Evolutionary conservation across 2,797 vertebrate species (phyloP).

Genomic region (Helostoma temminkii): DNA sequence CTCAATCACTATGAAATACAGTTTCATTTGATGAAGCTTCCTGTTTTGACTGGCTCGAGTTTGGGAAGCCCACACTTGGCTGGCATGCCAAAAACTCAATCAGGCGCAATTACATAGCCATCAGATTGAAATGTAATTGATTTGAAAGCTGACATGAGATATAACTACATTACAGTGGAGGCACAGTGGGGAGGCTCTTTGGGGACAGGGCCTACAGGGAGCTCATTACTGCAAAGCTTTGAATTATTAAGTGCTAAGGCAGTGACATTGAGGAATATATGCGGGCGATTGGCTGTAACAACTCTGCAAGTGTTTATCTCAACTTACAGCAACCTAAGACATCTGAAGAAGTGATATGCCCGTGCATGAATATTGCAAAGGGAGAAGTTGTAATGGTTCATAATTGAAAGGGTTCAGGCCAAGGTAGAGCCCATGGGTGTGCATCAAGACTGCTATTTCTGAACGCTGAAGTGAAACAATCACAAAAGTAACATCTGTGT

Average conservation of each 20-base stretch:
- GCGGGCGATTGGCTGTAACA: slow-evolving; percentile 75
- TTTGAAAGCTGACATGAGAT: slow-evolving; percentile 88
- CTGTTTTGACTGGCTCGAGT: slow-evolving; percentile 83
- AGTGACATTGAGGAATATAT: slow-evolving; percentile 79
- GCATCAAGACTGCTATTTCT: slow-evolving; percentile 35
- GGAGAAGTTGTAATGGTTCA: slow-evolving; percentile 79
- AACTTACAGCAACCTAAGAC: slow-evolving; percentile 82
- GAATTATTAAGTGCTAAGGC: slow-evolving; percentile 84
- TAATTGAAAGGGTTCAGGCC: slow-evolving; percentile 75
- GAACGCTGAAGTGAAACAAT: not conserved
- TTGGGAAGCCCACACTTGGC: slow-evolving; percentile 77
- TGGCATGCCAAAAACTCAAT: slow-evolving; percentile 85
- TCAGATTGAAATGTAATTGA: slow-evolving; percentile 89
- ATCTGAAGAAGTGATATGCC: slow-evolving; percentile 66
- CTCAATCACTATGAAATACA: slow-evolving; percentile 83
- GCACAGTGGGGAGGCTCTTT: slow-evolving; percentile 76
- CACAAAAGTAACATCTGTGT: slow-evolving; percentile 4
- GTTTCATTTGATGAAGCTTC: slow-evolving; percentile 83
- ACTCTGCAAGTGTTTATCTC: slow-evolving; percentile 84
- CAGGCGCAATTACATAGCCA: slow-evolving; percentile 85
- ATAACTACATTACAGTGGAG: slow-evolving; percentile 85
- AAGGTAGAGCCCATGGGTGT: slow-evolving; percentile 51
- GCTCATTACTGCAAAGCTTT: slow-evolving; percentile 85
- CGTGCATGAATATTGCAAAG: slow-evolving; percentile 76
- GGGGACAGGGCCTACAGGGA: slow-evolving; percentile 81